phyloP scores from a whole-genome alignment of 2,888 invertebrate species.

The Agrypnus murinus region DNA sequence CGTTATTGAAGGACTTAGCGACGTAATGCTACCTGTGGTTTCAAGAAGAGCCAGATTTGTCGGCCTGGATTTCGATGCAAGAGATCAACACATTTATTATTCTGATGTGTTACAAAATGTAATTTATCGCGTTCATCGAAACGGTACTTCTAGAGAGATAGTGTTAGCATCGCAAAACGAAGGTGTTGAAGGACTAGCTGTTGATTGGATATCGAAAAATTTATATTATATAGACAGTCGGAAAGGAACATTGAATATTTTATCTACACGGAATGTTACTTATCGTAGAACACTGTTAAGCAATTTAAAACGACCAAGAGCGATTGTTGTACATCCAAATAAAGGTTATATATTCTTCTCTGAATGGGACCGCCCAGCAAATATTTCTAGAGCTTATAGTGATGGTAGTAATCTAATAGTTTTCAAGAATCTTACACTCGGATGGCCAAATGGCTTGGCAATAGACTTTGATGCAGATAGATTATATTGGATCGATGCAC shows the following conservation, averaged over 20 bases:
- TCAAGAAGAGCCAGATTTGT: slow-evolving; percentile 94
- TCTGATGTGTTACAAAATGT: slow-evolving; percentile 98
- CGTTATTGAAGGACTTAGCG: slow-evolving; percentile 92
- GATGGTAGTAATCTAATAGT: slow-evolving; percentile 92
- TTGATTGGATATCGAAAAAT: slow-evolving; percentile 97
- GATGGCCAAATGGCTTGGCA: slow-evolving; percentile 98
- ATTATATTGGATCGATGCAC: slow-evolving; percentile 97
- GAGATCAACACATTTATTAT: slow-evolving; percentile 94
- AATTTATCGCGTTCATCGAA: slow-evolving; percentile 88
- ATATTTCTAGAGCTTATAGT: slow-evolving; percentile 93
- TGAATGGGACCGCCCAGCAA: slow-evolving; percentile 97
- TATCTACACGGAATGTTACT: slow-evolving; percentile 90
- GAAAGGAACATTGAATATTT: slow-evolving; percentile 94
- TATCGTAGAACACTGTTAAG: slow-evolving; percentile 88
- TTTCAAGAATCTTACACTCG: slow-evolving; percentile 92
- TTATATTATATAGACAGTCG: slow-evolving; percentile 96
- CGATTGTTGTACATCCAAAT: slow-evolving; percentile 97
- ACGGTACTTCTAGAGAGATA: slow-evolving; percentile 88
- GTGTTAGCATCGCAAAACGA: slow-evolving; percentile 97
- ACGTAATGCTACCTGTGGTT: slow-evolving; percentile 96
- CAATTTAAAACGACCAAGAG: slow-evolving; percentile 93
- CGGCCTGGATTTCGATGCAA: slow-evolving; percentile 94
- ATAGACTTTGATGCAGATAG: slow-evolving; percentile 92
- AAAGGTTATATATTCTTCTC: slow-evolving; percentile 95
- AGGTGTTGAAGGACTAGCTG: slow-evolving; percentile 95